Percentiles rank a stretch among this genome's conserved stretches.
Evolutionary conservation across 2,113 vertebrate genomes (phyloP).

Genomic region (Hyperopisus bebe): DNA sequence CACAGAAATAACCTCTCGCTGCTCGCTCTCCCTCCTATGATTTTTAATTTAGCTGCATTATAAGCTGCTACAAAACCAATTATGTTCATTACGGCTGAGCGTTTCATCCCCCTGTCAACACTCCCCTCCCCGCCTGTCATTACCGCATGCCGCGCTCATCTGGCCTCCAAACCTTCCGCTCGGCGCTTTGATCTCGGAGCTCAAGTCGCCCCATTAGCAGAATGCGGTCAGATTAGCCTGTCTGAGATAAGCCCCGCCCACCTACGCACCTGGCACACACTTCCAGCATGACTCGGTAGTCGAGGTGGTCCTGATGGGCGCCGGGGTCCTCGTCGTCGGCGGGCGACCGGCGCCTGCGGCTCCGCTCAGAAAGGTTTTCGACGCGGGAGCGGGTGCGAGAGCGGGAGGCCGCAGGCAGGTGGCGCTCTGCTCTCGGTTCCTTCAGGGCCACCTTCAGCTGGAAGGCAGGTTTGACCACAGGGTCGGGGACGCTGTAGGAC

Average conservation of each 20-base stretch:
- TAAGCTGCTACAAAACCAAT: background rate
- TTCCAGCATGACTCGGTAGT: conserved; percentile 78
- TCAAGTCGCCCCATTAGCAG: background rate
- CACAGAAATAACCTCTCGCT: background rate
- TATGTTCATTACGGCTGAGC: background rate
- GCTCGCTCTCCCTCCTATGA: background rate
- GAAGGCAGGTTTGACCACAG: conserved; percentile 80
- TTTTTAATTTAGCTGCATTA: background rate
- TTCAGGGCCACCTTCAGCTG: conserved; percentile 78
- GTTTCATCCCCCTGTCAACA: background rate
- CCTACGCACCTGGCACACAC: conserved; percentile 73
- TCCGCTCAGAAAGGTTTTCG: conserved; percentile 55
- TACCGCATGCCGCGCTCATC: background rate
- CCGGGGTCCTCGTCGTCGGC: conserved; percentile 79
- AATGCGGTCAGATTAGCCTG: too few relatives aligned
- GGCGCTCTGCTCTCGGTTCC: conserved; percentile 65
- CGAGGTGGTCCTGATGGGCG: conserved; percentile 74
- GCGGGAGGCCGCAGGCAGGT: conserved; percentile 28
- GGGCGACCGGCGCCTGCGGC: conserved; percentile 54
- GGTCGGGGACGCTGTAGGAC: conserved; percentile 84
- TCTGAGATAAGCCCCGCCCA: background rate
- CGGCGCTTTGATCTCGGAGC: background rate
- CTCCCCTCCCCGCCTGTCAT: background rate
- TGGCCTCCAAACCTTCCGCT: background rate
- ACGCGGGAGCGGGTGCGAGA: conserved; percentile 47